A percentile compares a stretch with the other conserved stretches of the same genome.
phyloP scores from a whole-genome alignment of 2,888 invertebrate species.

The Brassicogethes aeneus region DNA sequence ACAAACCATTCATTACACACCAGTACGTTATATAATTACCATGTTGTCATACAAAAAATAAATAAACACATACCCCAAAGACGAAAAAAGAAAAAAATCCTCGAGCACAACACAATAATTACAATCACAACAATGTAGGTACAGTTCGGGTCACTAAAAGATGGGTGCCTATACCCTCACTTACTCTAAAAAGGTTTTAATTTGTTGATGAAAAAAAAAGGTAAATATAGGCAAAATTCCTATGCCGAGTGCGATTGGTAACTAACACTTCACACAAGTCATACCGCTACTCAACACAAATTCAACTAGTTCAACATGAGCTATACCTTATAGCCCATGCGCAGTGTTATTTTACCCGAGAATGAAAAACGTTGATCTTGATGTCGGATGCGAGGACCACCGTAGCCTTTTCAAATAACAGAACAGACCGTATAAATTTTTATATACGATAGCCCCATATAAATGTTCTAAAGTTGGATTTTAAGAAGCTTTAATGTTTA shows the following conservation, averaged over 20 bases:
- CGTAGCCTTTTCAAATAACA: too few relatives aligned
- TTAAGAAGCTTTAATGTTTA: too few relatives aligned
- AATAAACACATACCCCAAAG: slow-evolving; percentile 5
- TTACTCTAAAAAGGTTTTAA: too few relatives aligned
- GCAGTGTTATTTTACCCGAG: neutral
- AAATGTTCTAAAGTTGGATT: too few relatives aligned
- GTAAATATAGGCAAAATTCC: slow-evolving; percentile 5
- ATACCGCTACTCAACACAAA: slow-evolving; percentile 10
- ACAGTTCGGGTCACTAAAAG: slow-evolving; percentile 4
- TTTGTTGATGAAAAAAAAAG: too few relatives aligned
- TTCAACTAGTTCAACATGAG: slow-evolving; percentile 9
- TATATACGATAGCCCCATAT: too few relatives aligned
- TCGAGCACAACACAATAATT: slow-evolving; percentile 3
- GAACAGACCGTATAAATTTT: too few relatives aligned
- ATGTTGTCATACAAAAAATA: slow-evolving; percentile 1
- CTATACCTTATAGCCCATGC: slow-evolving; percentile 6
- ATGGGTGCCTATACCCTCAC: neutral
- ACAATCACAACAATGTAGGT: too few relatives aligned
- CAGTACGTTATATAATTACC: too few relatives aligned
- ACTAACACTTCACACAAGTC: slow-evolving; percentile 6
- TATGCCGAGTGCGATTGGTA: slow-evolving; percentile 7
- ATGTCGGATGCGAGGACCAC: too few relatives aligned
- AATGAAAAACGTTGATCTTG: neutral
- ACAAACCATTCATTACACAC: too few relatives aligned
- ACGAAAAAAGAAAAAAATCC: slow-evolving; percentile 1